Base-by-base conservation (phyloP, 2,888 invertebrate species). In the Acronicta aceris region DNA sequence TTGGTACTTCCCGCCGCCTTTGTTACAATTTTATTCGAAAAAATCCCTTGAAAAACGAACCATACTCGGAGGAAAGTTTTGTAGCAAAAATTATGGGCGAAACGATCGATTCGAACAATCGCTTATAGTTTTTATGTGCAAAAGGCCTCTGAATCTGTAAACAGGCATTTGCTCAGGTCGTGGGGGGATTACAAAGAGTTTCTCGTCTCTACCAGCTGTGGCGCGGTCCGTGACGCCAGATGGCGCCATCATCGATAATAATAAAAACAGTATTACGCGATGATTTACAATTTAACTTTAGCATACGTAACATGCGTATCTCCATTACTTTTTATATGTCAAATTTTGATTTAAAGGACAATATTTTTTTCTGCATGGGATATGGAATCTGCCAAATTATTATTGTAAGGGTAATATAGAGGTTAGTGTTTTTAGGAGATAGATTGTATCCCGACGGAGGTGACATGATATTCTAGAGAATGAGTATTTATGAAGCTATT, bases 91-190 rank as follows among this genome's bases (percentile, higher is more conserved):
- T 70, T 63, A 68, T 71, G 59, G 59, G 45, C 63, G 57, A 71
- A 74, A 47, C 59, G 76, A 82, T 81, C 75, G 79, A 76, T 81
- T 77, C 61, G 73, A 71, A 70, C 74, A 71, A 84, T 77, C 74
- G 71, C 75, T 74, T 75, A 65, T 67, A 81, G 75, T 81, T 83
- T 87, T 86, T 78, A 75, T 76, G 77, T 65, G 73, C 76, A 78
- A 81, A 82, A 79, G 73, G 78, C 81, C 78, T 71, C 81, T 82
- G 87, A 87, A 89, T 88, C 78, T 71, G 78, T 87, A 86, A 87
- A 83, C 81, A 84, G 85, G 77, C 81, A 79, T 84, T 83, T 79
- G 76, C 55, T 67, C 67, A 78, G 59, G 53, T 68, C 71, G 78
- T 74, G 71, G 68, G 63, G 64, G 70, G 75, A 80, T 77, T 82